Conservation (phyloP, 2,888 invertebrate species). For the Pyrochroa serraticornis region DNA sequence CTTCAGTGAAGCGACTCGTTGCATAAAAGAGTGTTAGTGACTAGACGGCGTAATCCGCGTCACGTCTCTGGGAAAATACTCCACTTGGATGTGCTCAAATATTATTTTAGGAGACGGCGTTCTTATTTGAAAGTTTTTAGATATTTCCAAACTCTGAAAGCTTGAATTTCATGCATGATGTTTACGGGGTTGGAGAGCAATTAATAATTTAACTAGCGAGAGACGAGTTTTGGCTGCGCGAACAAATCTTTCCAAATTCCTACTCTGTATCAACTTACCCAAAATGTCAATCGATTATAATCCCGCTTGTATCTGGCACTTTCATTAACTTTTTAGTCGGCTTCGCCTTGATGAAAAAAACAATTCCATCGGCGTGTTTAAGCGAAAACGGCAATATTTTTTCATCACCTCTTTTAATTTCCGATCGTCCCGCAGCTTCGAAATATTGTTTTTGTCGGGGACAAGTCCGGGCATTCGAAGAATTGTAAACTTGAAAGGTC, state of each 20-base stretch:
- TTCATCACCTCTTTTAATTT: slow-evolving; percentile 23
- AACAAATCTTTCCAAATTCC: too few species aligned
- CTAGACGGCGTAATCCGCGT: slow-evolving; percentile 10
- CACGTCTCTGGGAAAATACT: background rate
- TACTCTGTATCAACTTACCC: background rate
- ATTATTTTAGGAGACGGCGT: slow-evolving; percentile 14
- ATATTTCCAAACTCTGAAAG: slow-evolving; percentile 5
- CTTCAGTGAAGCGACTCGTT: background rate
- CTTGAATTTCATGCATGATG: too few species aligned
- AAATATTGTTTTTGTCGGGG: slow-evolving; percentile 7
- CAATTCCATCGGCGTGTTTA: slow-evolving; percentile 7
- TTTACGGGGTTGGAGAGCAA: too few species aligned
- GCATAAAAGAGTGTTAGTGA: slow-evolving; percentile 4
- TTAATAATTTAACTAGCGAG: too few species aligned
- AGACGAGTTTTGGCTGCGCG: too few species aligned
- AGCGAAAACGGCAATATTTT: slow-evolving; percentile 20
- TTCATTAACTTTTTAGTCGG: slow-evolving; percentile 26
- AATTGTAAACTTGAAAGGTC: background rate
- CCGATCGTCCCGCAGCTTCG: slow-evolving; percentile 8
- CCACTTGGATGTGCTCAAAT: slow-evolving; percentile 14
- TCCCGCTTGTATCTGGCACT: slow-evolving; percentile 13
- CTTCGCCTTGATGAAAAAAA: slow-evolving; percentile 4
- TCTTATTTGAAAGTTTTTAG: slow-evolving; percentile 17
- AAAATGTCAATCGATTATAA: slow-evolving; percentile 13
- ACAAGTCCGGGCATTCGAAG: background rate